Evolutionary conservation across 2,113 vertebrate species (phyloP), one percentile per base, ranked within the genome.

Genomic region (Pycnonotus jocosus): DNA sequence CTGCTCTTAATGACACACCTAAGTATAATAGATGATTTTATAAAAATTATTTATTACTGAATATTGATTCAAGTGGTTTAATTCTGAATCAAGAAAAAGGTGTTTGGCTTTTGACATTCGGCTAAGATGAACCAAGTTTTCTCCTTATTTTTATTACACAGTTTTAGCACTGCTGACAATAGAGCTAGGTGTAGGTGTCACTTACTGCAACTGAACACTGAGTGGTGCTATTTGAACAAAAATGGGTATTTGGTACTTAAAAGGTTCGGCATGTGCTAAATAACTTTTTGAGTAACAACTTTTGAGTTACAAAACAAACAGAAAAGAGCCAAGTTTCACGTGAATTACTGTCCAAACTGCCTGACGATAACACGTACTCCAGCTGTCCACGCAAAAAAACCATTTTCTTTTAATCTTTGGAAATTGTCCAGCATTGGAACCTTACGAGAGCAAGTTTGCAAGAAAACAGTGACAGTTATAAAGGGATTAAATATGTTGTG

Each of bases 181-280:
- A 8, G 1, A 4, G 30, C 7, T 3, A 2, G 3, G 12, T 2
- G 5, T 2, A 15, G n/a, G 37, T 1, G 7, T 37, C 50, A 47
- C 24, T 92, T 53, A 65, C 94, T 33, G 37, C 30, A 38, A 45
- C 7, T 48, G 73, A 53, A 94, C 97, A 96, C 95, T 22, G 66
- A 22, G 94, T 53, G 95, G 95, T 68, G 79, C 83, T 90, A 51
- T 85, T 86, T 35, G 56, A 92, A 81, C 64, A 92, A 48, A 37
- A 78, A 88, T 65, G 11, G 33, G 30, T 5, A 33, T 35, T 42
- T 23, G 5, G 6, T 23, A 27, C 10, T 31, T 2, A 10, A n/a
- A 38, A 22, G 16, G 2, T 23, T 45, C 24, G 27, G 22, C 47
- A 58, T 27, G 16, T 2, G 24, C 47, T n/a, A 44, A 58, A 3